Percentiles rank a stretch among this genome's conserved stretches.
These are phyloP conservation scores for Todus mexicanus DNA, from an alignment of 2,797 vertebrate genomes.

Conservation along the genomic window DNA sequence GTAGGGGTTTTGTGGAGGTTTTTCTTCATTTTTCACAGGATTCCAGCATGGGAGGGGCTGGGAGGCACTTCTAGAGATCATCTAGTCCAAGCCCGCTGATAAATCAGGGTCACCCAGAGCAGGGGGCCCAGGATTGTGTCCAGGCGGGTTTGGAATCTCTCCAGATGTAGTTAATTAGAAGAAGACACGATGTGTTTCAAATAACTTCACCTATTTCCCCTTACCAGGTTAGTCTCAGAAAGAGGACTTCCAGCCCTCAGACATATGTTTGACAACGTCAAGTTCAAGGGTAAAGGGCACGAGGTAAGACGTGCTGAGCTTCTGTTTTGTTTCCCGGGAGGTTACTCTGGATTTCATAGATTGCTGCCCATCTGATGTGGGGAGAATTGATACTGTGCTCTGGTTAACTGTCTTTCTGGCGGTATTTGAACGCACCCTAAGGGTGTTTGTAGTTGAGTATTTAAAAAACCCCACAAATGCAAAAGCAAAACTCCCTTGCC, in stretches of 20 bases:
- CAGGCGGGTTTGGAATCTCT: neutral
- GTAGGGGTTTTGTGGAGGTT: neutral
- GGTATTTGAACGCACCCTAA: neutral
- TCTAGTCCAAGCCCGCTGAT: neutral
- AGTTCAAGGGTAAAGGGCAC: slow-evolving; percentile 92
- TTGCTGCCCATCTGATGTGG: neutral
- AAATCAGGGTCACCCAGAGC: neutral
- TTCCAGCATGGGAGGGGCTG: neutral
- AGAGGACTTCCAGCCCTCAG: slow-evolving; percentile 91
- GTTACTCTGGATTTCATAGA: neutral
- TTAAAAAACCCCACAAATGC: no score
- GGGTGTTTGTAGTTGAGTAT: neutral
- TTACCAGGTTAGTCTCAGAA: slow-evolving; percentile 85
- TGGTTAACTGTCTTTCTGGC: neutral
- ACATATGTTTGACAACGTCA: slow-evolving; percentile 82
- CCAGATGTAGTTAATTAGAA: neutral
- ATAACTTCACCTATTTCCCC: neutral
- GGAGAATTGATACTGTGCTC: neutral
- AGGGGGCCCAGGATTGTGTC: neutral
- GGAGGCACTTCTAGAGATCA: neutral
- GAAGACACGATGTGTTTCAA: neutral
- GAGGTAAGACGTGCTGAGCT: slow-evolving; percentile 79
- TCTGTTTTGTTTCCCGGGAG: neutral
- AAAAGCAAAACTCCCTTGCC: no score
- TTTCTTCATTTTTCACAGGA: neutral